Conservation (phyloP, 2,797 vertebrate species). For the Sebastes itinus region DNA sequence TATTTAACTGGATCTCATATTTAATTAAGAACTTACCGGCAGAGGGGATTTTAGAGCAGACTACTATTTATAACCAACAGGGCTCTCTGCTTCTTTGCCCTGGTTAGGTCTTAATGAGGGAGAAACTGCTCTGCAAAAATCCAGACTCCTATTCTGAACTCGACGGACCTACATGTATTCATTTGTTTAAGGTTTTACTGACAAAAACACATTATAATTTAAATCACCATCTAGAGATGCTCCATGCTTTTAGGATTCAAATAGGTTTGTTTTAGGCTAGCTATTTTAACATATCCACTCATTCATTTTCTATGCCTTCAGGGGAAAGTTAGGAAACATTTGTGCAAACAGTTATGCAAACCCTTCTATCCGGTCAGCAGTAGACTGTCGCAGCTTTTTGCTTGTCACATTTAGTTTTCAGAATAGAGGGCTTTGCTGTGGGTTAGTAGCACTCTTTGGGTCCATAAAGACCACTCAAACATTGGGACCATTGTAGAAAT, state of each 20-base stretch:
- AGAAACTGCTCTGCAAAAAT: neutral
- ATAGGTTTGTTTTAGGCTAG: neutral
- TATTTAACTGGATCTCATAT: conserved; percentile 70
- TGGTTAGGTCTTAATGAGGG: conserved; percentile 17
- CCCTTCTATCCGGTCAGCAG: neutral
- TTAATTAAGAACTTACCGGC: conserved; percentile 70
- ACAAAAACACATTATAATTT: neutral
- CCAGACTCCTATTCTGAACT: neutral
- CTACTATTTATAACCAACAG: conserved; percentile 56
- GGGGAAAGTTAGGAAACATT: neutral
- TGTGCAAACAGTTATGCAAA: conserved; percentile 22
- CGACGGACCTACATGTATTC: neutral
- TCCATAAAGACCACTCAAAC: neutral
- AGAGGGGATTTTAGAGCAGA: conserved; percentile 47
- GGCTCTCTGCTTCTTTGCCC: conserved; percentile 16
- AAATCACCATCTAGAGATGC: neutral
- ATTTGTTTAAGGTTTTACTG: neutral
- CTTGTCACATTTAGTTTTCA: neutral
- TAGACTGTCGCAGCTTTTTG: conserved; percentile 2
- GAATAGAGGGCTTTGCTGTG: neutral
- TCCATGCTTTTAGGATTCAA: neutral
- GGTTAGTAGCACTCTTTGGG: neutral
- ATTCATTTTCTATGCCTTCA: neutral
- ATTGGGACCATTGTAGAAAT: neutral
- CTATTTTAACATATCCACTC: neutral